Percentiles rank a stretch among this genome's conserved stretches.
Conservation (phyloP, 1,140 invertebrate species). For the Pollicipes pollicipes region DNA sequence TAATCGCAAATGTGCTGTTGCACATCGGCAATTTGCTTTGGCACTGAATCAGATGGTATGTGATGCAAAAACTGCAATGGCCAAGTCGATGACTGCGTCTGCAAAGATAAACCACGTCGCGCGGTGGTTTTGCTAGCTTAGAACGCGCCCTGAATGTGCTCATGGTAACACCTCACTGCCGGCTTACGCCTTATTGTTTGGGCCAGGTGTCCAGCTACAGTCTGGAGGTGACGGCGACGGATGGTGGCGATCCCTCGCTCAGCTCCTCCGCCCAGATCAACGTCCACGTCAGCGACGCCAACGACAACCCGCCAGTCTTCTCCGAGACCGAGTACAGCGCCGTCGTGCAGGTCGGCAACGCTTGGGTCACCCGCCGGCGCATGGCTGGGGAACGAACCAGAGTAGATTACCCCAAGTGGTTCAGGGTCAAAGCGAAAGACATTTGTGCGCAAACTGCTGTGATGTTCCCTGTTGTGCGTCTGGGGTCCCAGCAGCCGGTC, state of each 20-base stretch:
- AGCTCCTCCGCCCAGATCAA: slow-evolving; percentile 53
- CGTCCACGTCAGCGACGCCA: slow-evolving; percentile 65
- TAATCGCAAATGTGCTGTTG: not conserved
- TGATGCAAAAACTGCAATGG: not conserved
- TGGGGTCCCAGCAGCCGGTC: too few relatives aligned
- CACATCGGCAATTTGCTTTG: not conserved
- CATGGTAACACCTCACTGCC: too few relatives aligned
- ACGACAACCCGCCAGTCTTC: slow-evolving; percentile 73
- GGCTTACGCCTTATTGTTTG: slow-evolving; percentile 34
- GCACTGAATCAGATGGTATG: not conserved
- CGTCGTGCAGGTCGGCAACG: slow-evolving; percentile 40
- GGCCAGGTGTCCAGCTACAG: slow-evolving; percentile 56
- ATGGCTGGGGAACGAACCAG: not conserved
- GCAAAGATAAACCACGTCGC: too few relatives aligned
- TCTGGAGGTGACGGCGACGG: slow-evolving; percentile 56
- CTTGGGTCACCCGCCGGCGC: slow-evolving; percentile 8
- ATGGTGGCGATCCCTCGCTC: slow-evolving; percentile 56
- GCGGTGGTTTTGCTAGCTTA: too few relatives aligned
- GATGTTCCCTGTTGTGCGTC: too few relatives aligned
- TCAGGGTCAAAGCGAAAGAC: not conserved
- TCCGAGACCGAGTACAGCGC: slow-evolving; percentile 56
- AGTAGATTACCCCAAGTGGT: not conserved
- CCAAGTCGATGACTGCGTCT: too few relatives aligned
- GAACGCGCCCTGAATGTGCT: too few relatives aligned
- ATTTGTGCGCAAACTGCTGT: not conserved